Evolutionary conservation across 1,140 invertebrate species (phyloP).

Genomic region (Aphelinus atriplicis): DNA sequence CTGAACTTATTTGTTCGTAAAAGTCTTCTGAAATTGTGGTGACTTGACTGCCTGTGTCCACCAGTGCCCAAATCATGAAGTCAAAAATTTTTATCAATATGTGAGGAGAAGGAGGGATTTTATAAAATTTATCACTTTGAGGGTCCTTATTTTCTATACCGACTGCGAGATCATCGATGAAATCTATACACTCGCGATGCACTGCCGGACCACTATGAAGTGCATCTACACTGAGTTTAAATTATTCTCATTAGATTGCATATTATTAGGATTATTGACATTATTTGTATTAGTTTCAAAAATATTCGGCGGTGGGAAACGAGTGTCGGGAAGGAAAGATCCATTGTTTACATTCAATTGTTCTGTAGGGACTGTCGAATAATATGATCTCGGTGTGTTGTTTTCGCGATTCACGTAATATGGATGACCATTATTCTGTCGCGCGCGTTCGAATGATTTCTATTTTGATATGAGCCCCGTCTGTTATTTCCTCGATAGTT

Average conservation of each 20-base stretch:
- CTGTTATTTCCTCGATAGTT: too few relatives aligned
- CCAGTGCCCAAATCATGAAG: not conserved
- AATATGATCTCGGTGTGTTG: too few relatives aligned
- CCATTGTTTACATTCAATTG: too few relatives aligned
- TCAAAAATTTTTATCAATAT: not conserved
- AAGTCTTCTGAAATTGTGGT: conserved; percentile 8
- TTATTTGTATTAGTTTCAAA: not conserved
- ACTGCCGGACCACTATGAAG: conserved; percentile 20
- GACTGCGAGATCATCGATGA: conserved; percentile 18
- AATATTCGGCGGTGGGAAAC: too few relatives aligned
- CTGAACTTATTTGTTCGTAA: not conserved
- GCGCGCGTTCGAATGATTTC: too few relatives aligned
- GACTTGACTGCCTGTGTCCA: conserved; percentile 4
- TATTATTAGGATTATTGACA: not conserved
- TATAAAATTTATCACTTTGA: not conserved
- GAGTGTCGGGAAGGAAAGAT: too few relatives aligned
- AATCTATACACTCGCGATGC: conserved; percentile 26
- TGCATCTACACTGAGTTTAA: conserved; percentile 33
- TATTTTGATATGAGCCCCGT: too few relatives aligned
- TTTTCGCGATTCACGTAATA: too few relatives aligned
- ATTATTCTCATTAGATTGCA: not conserved
- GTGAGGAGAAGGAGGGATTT: not conserved
- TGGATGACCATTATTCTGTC: too few relatives aligned
- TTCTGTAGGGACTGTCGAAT: too few relatives aligned
- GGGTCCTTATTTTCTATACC: not conserved